Percentiles rank a stretch among this genome's conserved stretches.
These are phyloP conservation scores for Drosophila neutralis DNA, from an alignment of 2,888 invertebrate genomes.

Conservation along the genomic window DNA sequence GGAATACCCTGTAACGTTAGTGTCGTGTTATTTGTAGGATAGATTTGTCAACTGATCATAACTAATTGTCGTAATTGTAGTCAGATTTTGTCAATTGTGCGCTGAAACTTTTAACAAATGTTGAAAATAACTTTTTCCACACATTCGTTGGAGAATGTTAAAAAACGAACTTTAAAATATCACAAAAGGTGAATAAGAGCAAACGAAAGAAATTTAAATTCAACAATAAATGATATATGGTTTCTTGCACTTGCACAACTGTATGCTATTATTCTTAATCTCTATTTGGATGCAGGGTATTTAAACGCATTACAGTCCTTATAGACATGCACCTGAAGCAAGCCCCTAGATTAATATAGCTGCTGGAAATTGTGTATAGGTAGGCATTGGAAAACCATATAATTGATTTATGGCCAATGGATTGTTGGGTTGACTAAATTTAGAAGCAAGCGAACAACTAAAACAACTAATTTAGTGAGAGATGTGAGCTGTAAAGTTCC, in stretches of 20 bases:
- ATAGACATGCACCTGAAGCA: slow-evolving; percentile 51
- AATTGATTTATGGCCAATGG: slow-evolving; percentile 82
- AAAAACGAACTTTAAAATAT: not conserved
- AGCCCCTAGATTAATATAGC: slow-evolving; percentile 16
- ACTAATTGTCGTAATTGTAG: not conserved
- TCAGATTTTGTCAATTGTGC: not conserved
- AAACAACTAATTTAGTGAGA: slow-evolving; percentile 77
- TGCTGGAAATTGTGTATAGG: slow-evolving; percentile 32
- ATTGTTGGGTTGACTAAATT: slow-evolving; percentile 71
- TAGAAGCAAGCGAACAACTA: slow-evolving; percentile 59
- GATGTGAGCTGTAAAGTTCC: slow-evolving; percentile 49
- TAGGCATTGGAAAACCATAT: slow-evolving; percentile 62
- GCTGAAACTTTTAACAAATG: not conserved
- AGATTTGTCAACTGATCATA: not conserved
- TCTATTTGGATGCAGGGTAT: slow-evolving; percentile 19
- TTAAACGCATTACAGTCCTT: not conserved
- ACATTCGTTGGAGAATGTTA: not conserved
- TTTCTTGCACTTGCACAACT: not conserved
- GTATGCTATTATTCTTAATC: not conserved
- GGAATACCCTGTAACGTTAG: slow-evolving; percentile 2
- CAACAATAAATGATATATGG: not conserved
- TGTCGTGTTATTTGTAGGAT: not conserved
- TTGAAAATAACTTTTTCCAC: not conserved
- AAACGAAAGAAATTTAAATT: not conserved
- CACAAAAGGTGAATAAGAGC: not conserved